A percentile compares a stretch with the other conserved stretches of the same genome.
Conservation (phyloP, 92 coral and sea anemone genomes). For the Epizoanthus scotinus region DNA sequence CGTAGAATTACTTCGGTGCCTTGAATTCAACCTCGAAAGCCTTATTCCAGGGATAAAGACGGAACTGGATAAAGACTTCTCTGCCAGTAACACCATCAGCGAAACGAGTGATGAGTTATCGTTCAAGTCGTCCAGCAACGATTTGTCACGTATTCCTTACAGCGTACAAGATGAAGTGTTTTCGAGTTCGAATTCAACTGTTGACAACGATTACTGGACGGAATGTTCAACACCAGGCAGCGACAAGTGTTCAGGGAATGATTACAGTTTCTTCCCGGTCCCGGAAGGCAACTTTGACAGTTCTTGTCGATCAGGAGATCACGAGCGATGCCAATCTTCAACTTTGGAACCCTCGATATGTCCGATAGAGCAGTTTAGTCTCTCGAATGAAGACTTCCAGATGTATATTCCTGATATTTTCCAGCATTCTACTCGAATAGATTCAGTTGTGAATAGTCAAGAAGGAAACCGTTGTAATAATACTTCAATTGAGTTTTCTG, state of each 20-base stretch:
- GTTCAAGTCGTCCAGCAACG: constrained; percentile 14
- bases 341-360: constrained; percentile 20
- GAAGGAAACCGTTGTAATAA: not conserved
- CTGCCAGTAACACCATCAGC: not conserved
- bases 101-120: constrained; percentile 22
- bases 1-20: constrained; percentile 37
- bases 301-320: constrained; percentile 20
- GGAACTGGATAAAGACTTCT: constrained; percentile 18
- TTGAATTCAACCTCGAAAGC: constrained; percentile 40
- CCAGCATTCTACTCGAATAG: not conserved
- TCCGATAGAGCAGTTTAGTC: constrained; percentile 18
- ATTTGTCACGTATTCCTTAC: constrained; percentile 24
- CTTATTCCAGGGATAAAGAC: constrained; percentile 39
- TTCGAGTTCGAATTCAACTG: constrained; percentile 10
- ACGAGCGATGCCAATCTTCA: constrained; percentile 19
- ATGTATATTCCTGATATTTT: constrained; percentile 78
- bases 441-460: not conserved
- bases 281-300: constrained; percentile 14
- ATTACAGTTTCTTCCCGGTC: constrained; percentile 18
- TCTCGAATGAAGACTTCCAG: constrained; percentile 71
- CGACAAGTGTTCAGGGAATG: constrained; percentile 36
- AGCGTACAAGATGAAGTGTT: constrained; percentile 21
- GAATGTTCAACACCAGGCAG: constrained; percentile 40
- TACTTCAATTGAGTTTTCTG: constrained; percentile 3
- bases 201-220: constrained; percentile 39